Percentiles rank a stretch among this genome's conserved stretches.
phyloP scores from a whole-genome alignment of 1,140 invertebrate species.

The Mamestra configurata region DNA sequence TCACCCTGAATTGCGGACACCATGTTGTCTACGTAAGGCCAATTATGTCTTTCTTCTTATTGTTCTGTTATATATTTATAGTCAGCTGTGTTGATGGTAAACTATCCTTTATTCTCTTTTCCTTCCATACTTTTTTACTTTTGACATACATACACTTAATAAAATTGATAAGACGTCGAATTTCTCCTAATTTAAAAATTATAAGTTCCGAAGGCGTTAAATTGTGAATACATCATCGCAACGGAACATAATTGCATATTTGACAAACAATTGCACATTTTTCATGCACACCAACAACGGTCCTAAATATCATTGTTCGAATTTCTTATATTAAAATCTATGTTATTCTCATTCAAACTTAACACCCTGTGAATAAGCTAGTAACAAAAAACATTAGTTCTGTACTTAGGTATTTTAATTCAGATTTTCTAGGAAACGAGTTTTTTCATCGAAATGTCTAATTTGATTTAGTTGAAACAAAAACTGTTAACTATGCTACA shows the following conservation, averaged over 20 bases:
- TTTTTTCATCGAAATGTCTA: constrained; percentile 37
- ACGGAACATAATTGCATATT: background rate
- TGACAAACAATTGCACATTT: constrained; percentile 1
- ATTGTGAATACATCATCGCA: background rate
- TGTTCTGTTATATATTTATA: no score
- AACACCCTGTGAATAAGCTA: constrained; percentile 12
- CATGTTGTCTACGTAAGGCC: no score
- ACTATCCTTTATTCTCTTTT: no score
- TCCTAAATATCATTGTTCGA: background rate
- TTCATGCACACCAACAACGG: background rate
- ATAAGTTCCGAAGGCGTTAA: no score
- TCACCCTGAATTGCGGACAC: no score
- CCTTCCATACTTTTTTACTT: no score
- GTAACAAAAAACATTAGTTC: constrained; percentile 24
- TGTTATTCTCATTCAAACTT: constrained; percentile 17
- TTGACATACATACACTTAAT: no score
- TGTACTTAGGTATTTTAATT: constrained; percentile 29
- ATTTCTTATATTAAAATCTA: constrained; percentile 8
- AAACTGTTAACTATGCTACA: constrained; percentile 32
- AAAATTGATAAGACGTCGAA: no score
- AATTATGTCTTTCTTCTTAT: no score
- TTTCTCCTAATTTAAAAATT: no score
- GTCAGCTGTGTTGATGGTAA: no score
- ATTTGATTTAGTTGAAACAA: constrained; percentile 25
- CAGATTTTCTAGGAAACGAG: constrained; percentile 21